Conservation (phyloP, 2,113 vertebrate species). For the Gallinago jamesoni region DNA sequence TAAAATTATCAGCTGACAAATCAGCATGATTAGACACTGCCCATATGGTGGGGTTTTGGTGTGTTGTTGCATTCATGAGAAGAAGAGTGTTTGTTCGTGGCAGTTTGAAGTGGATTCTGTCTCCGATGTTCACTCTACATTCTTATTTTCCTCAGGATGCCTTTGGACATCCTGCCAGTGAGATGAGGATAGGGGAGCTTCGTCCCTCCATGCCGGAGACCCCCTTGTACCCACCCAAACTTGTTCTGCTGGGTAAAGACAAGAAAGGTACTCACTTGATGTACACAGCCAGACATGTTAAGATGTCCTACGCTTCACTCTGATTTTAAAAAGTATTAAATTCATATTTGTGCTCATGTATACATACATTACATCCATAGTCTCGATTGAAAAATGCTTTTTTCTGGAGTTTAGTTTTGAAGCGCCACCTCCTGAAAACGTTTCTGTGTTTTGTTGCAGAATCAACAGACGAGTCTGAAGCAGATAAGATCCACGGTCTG, state of each 20-base stretch:
- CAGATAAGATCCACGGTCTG: conserved; percentile 96
- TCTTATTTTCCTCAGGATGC: conserved; percentile 86
- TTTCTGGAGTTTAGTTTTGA: neutral
- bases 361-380: accelerated
- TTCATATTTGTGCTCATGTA: accelerated
- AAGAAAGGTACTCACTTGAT: conserved; percentile 89
- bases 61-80: accelerated
- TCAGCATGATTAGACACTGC: neutral
- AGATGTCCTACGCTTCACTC: neutral
- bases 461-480: conserved; percentile 96
- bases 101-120: neutral
- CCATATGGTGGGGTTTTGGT: neutral
- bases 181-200: conserved; percentile 98
- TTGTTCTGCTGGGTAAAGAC: conserved; percentile 96
- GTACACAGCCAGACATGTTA: neutral
- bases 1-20: neutral
- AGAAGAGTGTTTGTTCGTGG: neutral
- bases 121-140: neutral
- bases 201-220: conserved; percentile 95
- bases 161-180: conserved; percentile 92
- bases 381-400: neutral
- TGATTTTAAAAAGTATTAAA: neutral
- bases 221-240: conserved; percentile 96
- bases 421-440: neutral
- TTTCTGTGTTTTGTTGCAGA: conserved; percentile 82